Evolutionary conservation across 1,140 invertebrate species (phyloP), one percentile per base, ranked within the genome.

Genomic region (Meloidogyne chitwoodi): DNA sequence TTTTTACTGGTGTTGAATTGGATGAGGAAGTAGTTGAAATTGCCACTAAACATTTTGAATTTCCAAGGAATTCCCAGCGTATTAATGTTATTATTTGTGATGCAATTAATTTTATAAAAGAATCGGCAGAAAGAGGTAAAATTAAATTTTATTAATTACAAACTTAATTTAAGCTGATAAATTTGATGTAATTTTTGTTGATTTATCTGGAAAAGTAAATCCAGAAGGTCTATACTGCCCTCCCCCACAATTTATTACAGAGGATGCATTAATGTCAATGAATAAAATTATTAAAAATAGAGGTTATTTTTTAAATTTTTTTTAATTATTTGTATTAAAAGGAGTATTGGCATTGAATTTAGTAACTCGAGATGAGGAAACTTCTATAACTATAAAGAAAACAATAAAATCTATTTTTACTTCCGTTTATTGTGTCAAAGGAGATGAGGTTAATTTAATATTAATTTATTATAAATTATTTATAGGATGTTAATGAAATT

Each of bases 171-270:
- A 24, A 29, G 27, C 8, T 80, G 16, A 85, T 75, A 83, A 85
- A 71, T 83, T 80, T 72, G 83, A 84, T 44, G 63, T 79, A 14
- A 74, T 84, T 44, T 82, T 84, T 26, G 75, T 85, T 1, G 83
- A 84, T 66, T 66, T 84, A 38, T 80, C 83, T 11, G 82, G 79
- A 48, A 27, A 44, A 41, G 67, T 69, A 62, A 41, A 71, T n/a
- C 31, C 76, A n/a, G 41, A 81, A 38, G 82, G 84, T 56, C 68
- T 84, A 16, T 77, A 77, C 19, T 84, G 83, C 64, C 83, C 83
- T 29, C 83, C 83, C 14, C 24, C 83, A 14, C n/a, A 73, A 44
- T 84, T 84, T 68, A 68, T 82, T 29, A 76, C 73, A 2, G 61
- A 56, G 26, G 77, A 81, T 29, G 79, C 74, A 2, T 34, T 84